These are phyloP conservation scores for Glyptemys insculpta DNA, from an alignment of 2,797 vertebrate genomes.

Conservation along the genomic window DNA sequence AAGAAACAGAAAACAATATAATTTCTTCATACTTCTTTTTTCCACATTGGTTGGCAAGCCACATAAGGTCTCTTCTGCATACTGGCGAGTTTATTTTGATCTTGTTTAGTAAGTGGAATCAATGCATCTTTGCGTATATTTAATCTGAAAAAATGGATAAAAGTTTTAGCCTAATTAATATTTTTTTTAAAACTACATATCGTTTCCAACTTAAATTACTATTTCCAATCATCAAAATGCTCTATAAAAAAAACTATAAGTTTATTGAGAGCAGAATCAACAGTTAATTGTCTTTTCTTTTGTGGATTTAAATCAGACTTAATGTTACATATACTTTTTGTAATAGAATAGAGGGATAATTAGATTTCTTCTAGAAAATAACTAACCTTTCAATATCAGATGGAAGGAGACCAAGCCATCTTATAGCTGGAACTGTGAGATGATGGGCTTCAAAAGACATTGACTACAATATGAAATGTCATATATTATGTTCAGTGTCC, in stretches of 20 bases:
- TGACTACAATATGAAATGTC: constrained; percentile 83
- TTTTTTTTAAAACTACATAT: not conserved
- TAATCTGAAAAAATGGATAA: constrained; percentile 81
- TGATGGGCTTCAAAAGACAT: constrained; percentile 97
- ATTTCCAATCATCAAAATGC: not conserved
- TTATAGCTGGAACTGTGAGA: constrained; percentile 93
- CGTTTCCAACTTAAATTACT: not conserved
- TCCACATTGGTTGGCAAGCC: constrained; percentile 87
- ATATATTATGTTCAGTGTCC: not conserved
- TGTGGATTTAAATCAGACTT: not conserved
- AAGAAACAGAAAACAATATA: not conserved
- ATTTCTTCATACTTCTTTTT: constrained; percentile 87
- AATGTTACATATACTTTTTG: not conserved
- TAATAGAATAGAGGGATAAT: not conserved
- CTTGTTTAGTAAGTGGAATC: constrained; percentile 89
- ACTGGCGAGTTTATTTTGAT: constrained; percentile 90
- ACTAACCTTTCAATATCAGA: constrained; percentile 94
- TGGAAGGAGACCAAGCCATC: constrained; percentile 98
- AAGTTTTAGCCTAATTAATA: not conserved
- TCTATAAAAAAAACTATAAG: not conserved
- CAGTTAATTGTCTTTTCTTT: not conserved
- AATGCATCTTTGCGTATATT: constrained; percentile 85
- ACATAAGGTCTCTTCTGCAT: constrained; percentile 91
- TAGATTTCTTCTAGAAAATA: constrained; percentile 70
- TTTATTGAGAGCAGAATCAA: not conserved